Conservation (phyloP, 2,113 vertebrate genomes). For the Pelobates fuscus region DNA sequence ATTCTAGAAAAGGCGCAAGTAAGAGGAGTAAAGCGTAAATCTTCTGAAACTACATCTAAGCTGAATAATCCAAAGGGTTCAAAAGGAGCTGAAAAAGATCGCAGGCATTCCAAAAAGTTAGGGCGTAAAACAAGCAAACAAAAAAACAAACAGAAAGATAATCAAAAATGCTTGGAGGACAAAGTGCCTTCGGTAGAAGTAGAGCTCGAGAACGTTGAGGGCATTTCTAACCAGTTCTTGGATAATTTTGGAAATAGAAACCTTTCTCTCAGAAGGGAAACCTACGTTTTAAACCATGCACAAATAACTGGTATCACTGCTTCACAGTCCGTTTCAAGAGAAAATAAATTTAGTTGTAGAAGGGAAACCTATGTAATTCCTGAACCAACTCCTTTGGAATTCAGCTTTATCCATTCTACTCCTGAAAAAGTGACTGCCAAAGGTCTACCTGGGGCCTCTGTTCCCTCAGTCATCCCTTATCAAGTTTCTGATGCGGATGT, state of each 20-base stretch:
- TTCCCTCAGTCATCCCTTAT: not conserved
- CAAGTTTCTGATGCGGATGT: no score
- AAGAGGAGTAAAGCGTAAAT: not conserved
- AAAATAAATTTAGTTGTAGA: not conserved
- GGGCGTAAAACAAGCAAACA: not conserved
- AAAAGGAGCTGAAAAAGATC: not conserved
- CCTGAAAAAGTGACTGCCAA: constrained; percentile 10
- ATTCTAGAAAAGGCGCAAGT: not conserved
- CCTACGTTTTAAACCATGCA: not conserved
- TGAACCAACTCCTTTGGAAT: not conserved
- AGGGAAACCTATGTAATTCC: constrained; percentile 16
- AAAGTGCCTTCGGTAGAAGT: not conserved
- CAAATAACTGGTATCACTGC: not conserved
- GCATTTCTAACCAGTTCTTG: not conserved
- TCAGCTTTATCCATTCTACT: not conserved
- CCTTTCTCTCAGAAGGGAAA: not conserved
- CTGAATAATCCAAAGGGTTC: not conserved
- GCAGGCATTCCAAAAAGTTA: not conserved
- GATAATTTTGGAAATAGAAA: not conserved
- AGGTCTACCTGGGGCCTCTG: not conserved
- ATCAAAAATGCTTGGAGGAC: not conserved
- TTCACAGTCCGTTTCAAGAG: not conserved
- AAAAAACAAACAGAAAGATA: not conserved
- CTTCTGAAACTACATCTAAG: not conserved
- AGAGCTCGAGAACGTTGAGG: not conserved